Base-by-base conservation (phyloP, 2,888 invertebrate genomes). In the Trisateles emortualis region DNA sequence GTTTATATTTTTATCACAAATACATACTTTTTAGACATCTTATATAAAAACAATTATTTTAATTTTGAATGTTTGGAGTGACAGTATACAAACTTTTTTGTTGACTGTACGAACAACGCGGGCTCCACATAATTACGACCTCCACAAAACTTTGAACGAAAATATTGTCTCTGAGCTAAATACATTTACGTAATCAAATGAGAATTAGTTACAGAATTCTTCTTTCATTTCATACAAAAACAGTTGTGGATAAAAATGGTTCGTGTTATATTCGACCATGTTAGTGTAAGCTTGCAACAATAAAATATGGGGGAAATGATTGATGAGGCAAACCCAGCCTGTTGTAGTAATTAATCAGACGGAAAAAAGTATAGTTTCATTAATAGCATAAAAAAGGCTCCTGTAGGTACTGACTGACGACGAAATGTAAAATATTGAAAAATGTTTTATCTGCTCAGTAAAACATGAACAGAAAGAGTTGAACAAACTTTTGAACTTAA, bases 261-360 rank as follows among this genome's bases (percentile, higher is more conserved):
- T 35, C 6, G 11, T 0, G 13, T 19, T 49, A 26, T 9, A 26
- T 26, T 26, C 24, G 22, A 33, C 16, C 11, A 16, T 24, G 16
- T n/a, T 44, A 44, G 13, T 35, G 41, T 29, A n/a, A 6, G 6
- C n/a, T 11, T 29, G 13, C 38, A 33, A 14, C 14, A 13, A 33
- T 3, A 30, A 10, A 51, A 36, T 45, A 45, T 46, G 38, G 36
- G 35, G n/a, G 4, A 32, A 24, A 48, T 64, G 52, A 68, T 58
- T 47, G 49, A 67, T 59, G 35, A 41, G 4, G 14, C 0, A 14
- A 32, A 44, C 16, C 33, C 24, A 52, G 9, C 33, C 22, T 8
- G 6, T 42, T 1, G 5, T 6, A 24, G 52, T 51, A 49, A 64
- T 68, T 59, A 62, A 54, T 65, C 50, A 65, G 38, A 48, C 52